Evolutionary conservation across 2,113 vertebrate species (phyloP), one percentile per base, ranked within the genome.

Genomic region (Corapipo altera): DNA sequence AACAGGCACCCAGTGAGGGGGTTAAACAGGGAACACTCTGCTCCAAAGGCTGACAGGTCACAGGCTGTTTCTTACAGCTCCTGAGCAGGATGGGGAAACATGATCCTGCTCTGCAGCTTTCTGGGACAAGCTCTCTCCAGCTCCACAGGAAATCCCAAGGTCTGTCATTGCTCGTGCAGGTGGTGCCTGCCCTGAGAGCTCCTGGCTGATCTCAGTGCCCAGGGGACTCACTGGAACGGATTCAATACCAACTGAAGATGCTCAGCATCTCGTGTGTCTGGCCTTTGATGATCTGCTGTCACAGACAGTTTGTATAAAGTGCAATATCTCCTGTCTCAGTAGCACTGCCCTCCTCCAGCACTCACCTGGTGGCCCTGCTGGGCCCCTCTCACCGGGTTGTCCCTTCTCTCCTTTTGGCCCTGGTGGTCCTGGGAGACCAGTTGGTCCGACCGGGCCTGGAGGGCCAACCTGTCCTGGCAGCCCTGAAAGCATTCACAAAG

Each of bases 321-420:
- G 27, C 75, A 81, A 30, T 41, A 8, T 10, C 51, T 61, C 49
- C 39, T 20, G 12, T 15, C 32, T 6, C 3, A 17, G 66, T 24
- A 87, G 78, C 55, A 32, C 27, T 61, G 32, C 32, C 27, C 41
- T 52, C 12, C 21, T 12, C 33, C 18, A 52, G 73, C 15, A 88
- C 97, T 98, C 96, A 99, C 99, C 99, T 28, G 97, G 97, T 57
- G 98, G 98, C 80, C 98, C 99, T 8, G 97, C 96, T 0, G 97
- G 97, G 51, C 98, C 98, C 61, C 94, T 98, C 89, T 98, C 96
- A 8, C 99, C 99, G 0, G 95, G 91, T 21, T 98, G 97, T 52
- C 98, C 98, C 55, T 91, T 95, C 93, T 98, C 98, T 61, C 98
- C 98, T 96, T 98, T 98, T 54, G 98, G 97, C 18, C 98, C 98